Evolutionary conservation across 2,113 vertebrate species (phyloP).

Genomic region (Brevimyrus niger): DNA sequence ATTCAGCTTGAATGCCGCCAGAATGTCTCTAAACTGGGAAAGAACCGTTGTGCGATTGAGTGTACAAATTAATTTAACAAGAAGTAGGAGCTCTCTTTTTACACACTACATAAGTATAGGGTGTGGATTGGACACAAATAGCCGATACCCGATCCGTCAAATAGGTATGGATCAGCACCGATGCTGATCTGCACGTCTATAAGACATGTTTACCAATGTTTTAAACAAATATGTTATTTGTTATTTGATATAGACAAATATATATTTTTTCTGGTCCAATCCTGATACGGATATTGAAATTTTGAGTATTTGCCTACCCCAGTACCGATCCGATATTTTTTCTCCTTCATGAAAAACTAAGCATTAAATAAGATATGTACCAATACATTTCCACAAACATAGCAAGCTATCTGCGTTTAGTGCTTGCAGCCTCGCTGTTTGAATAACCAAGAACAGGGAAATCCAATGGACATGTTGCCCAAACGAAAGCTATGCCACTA

Average conservation of each 20-base stretch:
- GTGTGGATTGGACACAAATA: too few relatives aligned
- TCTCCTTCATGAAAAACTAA: neutral
- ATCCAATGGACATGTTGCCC: neutral
- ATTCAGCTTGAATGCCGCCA: too few relatives aligned
- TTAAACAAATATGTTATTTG: neutral
- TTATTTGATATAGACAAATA: neutral
- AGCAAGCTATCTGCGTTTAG: neutral
- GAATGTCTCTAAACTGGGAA: too few relatives aligned
- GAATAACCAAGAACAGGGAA: neutral
- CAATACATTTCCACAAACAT: neutral
- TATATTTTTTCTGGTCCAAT: neutral
- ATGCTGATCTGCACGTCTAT: too few relatives aligned
- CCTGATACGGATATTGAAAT: neutral
- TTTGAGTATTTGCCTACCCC: neutral
- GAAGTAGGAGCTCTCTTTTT: too few relatives aligned
- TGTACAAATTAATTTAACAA: too few relatives aligned
- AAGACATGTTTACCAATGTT: neutral
- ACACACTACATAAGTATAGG: too few relatives aligned
- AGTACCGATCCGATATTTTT: neutral
- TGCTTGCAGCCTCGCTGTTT: neutral
- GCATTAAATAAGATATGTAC: neutral
- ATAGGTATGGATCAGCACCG: too few relatives aligned
- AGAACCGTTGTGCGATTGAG: too few relatives aligned
- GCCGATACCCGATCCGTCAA: too few relatives aligned
- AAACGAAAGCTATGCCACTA: neutral